Percentiles rank a stretch among this genome's conserved stretches.
Evolutionary conservation across 2,888 invertebrate genomes (phyloP).

Genomic region (Rotaria magnacalcarata): DNA sequence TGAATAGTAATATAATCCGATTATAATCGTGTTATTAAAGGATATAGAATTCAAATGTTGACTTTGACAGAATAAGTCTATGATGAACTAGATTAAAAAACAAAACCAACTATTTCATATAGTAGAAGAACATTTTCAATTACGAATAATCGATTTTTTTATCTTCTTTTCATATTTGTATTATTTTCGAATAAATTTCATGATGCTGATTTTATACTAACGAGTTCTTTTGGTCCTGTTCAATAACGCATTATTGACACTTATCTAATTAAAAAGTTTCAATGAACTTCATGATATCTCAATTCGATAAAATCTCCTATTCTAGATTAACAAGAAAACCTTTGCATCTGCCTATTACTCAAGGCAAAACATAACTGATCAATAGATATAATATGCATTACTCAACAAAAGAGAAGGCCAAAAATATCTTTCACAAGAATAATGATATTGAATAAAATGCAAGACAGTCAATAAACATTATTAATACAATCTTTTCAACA

Average conservation of each 20-base stretch:
- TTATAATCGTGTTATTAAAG: too few relatives aligned
- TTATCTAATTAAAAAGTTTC: not conserved
- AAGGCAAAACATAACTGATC: not conserved
- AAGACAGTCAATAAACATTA: conserved; percentile 6
- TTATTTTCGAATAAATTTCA: not conserved
- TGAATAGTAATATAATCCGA: too few relatives aligned
- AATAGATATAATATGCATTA: not conserved
- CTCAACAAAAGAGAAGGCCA: not conserved
- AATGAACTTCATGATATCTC: too few relatives aligned
- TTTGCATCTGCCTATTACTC: not conserved
- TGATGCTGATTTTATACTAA: not conserved
- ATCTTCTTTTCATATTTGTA: too few relatives aligned
- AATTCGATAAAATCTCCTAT: not conserved
- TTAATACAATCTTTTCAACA: conserved; percentile 22
- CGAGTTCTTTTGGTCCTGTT: not conserved
- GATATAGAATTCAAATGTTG: too few relatives aligned
- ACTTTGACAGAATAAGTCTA: too few relatives aligned
- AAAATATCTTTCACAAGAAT: not conserved
- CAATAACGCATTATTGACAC: not conserved
- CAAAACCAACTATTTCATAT: too few relatives aligned
- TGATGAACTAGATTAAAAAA: too few relatives aligned
- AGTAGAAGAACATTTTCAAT: too few relatives aligned
- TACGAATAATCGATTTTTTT: too few relatives aligned
- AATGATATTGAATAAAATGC: not conserved
- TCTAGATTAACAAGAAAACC: not conserved